phyloP scores from a whole-genome alignment of 1,140 invertebrate genomes.

The Drosophila grimshawi region DNA sequence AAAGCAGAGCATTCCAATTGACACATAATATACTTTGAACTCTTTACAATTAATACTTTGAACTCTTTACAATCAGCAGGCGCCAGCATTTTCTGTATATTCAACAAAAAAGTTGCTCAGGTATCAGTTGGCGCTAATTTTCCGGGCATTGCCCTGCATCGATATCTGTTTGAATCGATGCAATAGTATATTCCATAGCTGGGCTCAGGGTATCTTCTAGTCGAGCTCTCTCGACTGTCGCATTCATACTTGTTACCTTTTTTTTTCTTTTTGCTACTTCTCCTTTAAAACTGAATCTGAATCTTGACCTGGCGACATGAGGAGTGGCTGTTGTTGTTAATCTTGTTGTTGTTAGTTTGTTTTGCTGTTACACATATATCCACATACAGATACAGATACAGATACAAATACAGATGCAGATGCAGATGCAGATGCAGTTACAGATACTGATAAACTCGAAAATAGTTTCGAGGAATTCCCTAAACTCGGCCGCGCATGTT shows the following conservation, averaged over 20 bases:
- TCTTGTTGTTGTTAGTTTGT: constrained; percentile 9
- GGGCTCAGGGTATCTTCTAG: no score
- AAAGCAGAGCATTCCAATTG: no score
- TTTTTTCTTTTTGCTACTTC: constrained; percentile 35
- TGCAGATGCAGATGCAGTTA: constrained; percentile 33
- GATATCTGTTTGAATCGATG: no score
- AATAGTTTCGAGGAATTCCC: constrained; percentile 76
- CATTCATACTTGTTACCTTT: constrained; percentile 27
- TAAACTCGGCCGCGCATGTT: constrained; percentile 64
- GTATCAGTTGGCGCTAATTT: no score
- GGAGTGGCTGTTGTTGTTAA: neutral
- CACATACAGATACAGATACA: constrained; percentile 7
- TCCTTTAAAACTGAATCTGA: constrained; percentile 39
- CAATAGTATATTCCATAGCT: no score
- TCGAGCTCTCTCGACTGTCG: no score
- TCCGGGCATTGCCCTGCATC: no score
- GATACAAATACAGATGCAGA: constrained; percentile 12
- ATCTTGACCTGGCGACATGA: constrained; percentile 41
- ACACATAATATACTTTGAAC: no score
- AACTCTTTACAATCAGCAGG: no score
- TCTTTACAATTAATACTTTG: no score
- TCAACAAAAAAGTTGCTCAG: no score
- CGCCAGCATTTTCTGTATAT: no score
- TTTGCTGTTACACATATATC: constrained; percentile 56
- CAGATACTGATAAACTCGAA: constrained; percentile 66